Conservation (phyloP, 92 coral and sea anemone genomes). For the Phenganax marumi region DNA sequence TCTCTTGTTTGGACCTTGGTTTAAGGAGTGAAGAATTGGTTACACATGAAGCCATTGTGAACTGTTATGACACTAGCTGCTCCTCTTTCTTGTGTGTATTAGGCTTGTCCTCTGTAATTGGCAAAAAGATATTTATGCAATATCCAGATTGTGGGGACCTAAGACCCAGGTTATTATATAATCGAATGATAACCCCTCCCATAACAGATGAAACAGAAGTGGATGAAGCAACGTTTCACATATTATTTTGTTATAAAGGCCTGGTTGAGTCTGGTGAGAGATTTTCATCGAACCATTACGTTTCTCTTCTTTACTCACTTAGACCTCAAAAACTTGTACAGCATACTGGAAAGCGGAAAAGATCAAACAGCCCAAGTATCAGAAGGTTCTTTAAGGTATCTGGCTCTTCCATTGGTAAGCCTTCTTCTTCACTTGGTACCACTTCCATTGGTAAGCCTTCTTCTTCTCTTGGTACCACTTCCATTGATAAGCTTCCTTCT, state of each 20-base stretch:
- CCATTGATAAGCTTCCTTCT: too few relatives aligned
- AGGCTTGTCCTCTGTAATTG: neutral
- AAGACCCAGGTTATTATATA: neutral
- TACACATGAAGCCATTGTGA: neutral
- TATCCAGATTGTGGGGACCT: conserved; percentile 7
- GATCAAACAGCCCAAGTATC: too few relatives aligned
- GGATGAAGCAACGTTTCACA: too few relatives aligned
- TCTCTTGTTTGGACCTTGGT: neutral
- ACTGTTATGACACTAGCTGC: neutral
- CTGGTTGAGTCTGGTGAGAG: too few relatives aligned
- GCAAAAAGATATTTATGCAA: neutral
- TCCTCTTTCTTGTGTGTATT: neutral
- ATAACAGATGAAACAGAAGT: too few relatives aligned
- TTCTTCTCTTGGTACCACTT: too few relatives aligned
- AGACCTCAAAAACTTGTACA: neutral
- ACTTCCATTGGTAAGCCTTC: too few relatives aligned
- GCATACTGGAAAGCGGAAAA: neutral
- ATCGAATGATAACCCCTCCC: too few relatives aligned
- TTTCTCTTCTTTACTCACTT: neutral
- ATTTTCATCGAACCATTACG: neutral
- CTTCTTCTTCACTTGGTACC: too few relatives aligned
- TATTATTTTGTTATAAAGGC: too few relatives aligned
- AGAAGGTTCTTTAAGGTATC: too few relatives aligned
- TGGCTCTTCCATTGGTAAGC: too few relatives aligned
- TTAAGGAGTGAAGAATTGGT: neutral